Evolutionary conservation across 2,888 invertebrate genomes (phyloP), one percentile per base, ranked within the genome.

Genomic region (Eupithecia exiguata): DNA sequence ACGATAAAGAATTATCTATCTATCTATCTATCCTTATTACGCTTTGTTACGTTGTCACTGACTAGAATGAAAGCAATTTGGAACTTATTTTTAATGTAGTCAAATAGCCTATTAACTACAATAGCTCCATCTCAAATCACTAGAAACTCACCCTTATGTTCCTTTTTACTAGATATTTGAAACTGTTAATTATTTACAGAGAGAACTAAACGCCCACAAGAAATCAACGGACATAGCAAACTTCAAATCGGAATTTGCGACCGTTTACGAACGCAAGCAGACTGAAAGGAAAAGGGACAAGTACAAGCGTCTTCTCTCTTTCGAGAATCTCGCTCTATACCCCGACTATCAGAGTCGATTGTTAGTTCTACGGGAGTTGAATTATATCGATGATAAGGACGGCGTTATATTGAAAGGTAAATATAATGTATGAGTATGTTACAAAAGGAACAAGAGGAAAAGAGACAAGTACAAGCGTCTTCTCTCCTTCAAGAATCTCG

Each of bases 311-410:
- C 93, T 96, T 75, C 94, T 98, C 65, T 99, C 99, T 0, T 97
- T 97, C 74, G 97, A 98, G 86, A 98, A 97, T 87, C 95, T 99
- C 71, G 95, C 96, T 0, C 94, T 99, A 0, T 97, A 98, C 89
- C 98, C 98, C 0, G 99, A 99, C 84, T 99, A 99, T 88, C 96
- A 97, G 82, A 96, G 97, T 79, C 95, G 98, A 78, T 95, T 98
- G 53, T 90, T 96, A 78, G 96, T 98, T 1, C 92, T 99, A 12
- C 95, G 96, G 80, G 94, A 96, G 68, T 92, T 99, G 38, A 96
- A 97, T 77, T 98, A 97, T 84, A 94, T 94, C 35, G 94, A 94
- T 77, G 94, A 94, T 69, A 91, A 93, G 35, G 93, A 94, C 76
- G 91, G 90, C 36, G 94, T 94, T 25, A 94, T 94, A 77, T 81